Evolutionary conservation across 2,797 vertebrate species (phyloP), one percentile per base, ranked within the genome.

Genomic region (Gymnodraco acuticeps): DNA sequence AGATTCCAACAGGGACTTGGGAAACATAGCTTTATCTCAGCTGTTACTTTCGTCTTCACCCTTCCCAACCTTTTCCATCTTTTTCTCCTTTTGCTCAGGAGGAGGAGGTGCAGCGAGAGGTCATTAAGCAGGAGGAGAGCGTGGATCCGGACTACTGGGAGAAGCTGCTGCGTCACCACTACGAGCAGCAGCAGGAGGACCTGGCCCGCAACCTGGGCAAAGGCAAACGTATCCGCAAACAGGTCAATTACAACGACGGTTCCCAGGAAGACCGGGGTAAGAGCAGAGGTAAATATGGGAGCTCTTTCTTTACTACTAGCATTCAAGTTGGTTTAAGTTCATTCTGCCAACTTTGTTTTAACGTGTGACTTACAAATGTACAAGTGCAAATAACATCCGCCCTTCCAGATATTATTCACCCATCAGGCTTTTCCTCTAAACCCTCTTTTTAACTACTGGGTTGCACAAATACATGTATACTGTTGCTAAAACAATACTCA

Each of bases 81-180:
- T 14, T 45, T 2, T 42, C 14, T 43, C 6, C 19, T 6, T 3
- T n/a, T 0, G 2, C 19, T 41, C 83, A 98, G 95, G 98, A 99
- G 88, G 98, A 99, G 88, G 98, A 99, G 88, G 97, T 99, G 67
- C 97, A 99, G 92, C 93, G 97, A 52, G 98, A 99, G 91, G 97
- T 99, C 92, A 99, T 99, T 88, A 99, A 99, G 87, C 98, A 99
- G 91, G 98, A 99, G 84, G 98, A 99, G 88, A 98, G 97, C 0
- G 97, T 99, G 83, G 98, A 99, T 84, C 98, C 98, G 0, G 98
- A 99, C 90, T 99, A 99, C 91, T 99, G 98, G 98, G 98, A 99
- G 93, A 99, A 99, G 86, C 95, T 99, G 77, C 95, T 99, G 80
- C 94, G 97, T 54, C 98, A 99, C 78, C 98, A 99, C 81, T 99